Conservation (phyloP, 2,888 invertebrate genomes). For the Tillus elongatus region DNA sequence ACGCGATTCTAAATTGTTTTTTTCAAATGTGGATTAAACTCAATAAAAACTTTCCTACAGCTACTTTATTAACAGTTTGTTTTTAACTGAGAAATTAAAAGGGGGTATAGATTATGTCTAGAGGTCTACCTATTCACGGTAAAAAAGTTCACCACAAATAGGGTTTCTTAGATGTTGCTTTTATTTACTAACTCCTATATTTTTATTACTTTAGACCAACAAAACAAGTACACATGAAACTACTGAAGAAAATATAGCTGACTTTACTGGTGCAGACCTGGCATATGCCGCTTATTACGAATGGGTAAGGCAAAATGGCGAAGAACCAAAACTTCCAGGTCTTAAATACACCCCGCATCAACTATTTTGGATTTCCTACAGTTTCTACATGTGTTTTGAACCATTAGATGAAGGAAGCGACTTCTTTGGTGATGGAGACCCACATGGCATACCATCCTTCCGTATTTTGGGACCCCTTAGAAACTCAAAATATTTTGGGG, state of each 20-base stretch:
- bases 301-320: constrained; percentile 57
- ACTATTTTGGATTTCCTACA: constrained; percentile 41
- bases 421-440: constrained; percentile 4
- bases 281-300: constrained; percentile 73
- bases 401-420: constrained; percentile 11
- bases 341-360: constrained; percentile 55
- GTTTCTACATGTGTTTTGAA: constrained; percentile 26
- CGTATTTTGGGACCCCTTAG: constrained; percentile 23
- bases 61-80: too few relatives aligned
- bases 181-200: too few relatives aligned
- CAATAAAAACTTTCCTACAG: too few relatives aligned
- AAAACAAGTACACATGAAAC: constrained; percentile 80
- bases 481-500: constrained; percentile 27
- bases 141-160: too few relatives aligned
- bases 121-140: too few relatives aligned
- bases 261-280: constrained; percentile 81
- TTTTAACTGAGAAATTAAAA: too few relatives aligned
- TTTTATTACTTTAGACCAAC: constrained; percentile 64
- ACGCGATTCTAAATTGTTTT: too few relatives aligned
- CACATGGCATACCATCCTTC: constrained; percentile 18
- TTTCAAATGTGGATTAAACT: too few relatives aligned
- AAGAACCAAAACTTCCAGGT: constrained; percentile 60
- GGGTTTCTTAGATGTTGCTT: too few relatives aligned
- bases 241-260: constrained; percentile 85
- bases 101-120: too few relatives aligned